Base-by-base conservation (phyloP, 2,888 invertebrate genomes). In the Lochmaea crataegi region DNA sequence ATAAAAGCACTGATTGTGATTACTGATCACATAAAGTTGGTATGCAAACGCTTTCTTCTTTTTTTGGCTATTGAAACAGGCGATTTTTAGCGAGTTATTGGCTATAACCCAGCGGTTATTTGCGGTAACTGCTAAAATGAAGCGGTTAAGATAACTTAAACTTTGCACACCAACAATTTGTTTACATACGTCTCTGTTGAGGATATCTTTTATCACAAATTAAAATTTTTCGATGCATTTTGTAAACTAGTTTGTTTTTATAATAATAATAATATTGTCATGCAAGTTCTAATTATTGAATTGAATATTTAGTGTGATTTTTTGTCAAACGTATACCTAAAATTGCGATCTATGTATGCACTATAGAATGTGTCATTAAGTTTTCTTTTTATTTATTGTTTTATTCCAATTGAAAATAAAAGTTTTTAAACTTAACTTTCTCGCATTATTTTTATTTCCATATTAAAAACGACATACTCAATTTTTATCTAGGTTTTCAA, bases 321-420 rank as follows among this genome's bases (percentile, higher is more conserved):
- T 64, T 26, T 53, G 56, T 38, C 41, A 71, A 72, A 53, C 18
- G 42, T 72, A 68, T 63, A 63, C 65, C 16, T 65, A 70, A 60
- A 45, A 67, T 66, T 74, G 76, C 71, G 71, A 74, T 76, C 61
- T 22, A 72, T 72, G 72, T 76, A 32, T 73, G 73, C 73, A 73
- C 71, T 68, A 61, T 63, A 51, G 38, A 58, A 41, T 68, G 68
- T 74, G 63, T 69, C 73, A 61, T 75, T 69, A 68, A 58, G 42
- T 63, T 61, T 68, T 48, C 51, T 26, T 66, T 63, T 61, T 65
- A 65, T 71, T 74, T 65, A 67, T 67, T 74, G 67, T 68, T 45
- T 58, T 58, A 58, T 58, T n/a, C 38, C 45, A 66, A 56, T 45
- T 14, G 60, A 61, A 61, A 61, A 18, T n/a, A n/a, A 53, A 53